Conservation (phyloP, 2,797 vertebrate species). For the Enteromius anoplus region DNA sequence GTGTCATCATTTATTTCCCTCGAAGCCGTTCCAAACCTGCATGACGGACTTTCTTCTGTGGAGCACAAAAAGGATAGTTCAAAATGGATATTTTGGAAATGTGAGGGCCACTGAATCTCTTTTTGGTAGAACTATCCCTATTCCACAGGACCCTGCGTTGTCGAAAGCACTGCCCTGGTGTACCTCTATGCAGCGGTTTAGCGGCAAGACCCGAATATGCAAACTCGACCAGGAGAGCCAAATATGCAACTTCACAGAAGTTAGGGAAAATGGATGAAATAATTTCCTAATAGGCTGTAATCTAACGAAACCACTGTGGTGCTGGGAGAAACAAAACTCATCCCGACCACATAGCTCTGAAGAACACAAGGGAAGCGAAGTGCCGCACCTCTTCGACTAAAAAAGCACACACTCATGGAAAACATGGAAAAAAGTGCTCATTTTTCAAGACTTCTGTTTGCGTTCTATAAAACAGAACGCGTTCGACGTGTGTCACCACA, state of each 20-base stretch:
- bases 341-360: slow-evolving; percentile 32
- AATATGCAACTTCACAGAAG: slow-evolving; percentile 99
- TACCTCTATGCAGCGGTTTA: slow-evolving; percentile 65
- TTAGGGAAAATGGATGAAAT: slow-evolving; percentile 81
- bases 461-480: slow-evolving; percentile 86
- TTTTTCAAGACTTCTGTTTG: slow-evolving; percentile 72
- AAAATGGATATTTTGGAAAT: neutral
- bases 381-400: slow-evolving; percentile 57
- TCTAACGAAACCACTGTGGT: slow-evolving; percentile 60
- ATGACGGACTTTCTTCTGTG: neutral
- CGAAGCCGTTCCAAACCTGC: neutral
- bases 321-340: neutral
- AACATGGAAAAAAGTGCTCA: slow-evolving; percentile 69
- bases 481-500: slow-evolving; percentile 51
- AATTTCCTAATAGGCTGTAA: slow-evolving; percentile 81
- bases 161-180: slow-evolving; percentile 30
- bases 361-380: slow-evolving; percentile 48
- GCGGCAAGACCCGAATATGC: slow-evolving; percentile 65
- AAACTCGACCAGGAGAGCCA: slow-evolving; percentile 63
- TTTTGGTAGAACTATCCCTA: too few species aligned
- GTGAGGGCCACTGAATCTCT: neutral
- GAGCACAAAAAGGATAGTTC: neutral
- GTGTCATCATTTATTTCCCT: too few species aligned
- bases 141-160: neutral
- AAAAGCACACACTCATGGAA: slow-evolving; percentile 74